Conservation (phyloP, 2,113 vertebrate species). For the Grammomys surdaster region DNA sequence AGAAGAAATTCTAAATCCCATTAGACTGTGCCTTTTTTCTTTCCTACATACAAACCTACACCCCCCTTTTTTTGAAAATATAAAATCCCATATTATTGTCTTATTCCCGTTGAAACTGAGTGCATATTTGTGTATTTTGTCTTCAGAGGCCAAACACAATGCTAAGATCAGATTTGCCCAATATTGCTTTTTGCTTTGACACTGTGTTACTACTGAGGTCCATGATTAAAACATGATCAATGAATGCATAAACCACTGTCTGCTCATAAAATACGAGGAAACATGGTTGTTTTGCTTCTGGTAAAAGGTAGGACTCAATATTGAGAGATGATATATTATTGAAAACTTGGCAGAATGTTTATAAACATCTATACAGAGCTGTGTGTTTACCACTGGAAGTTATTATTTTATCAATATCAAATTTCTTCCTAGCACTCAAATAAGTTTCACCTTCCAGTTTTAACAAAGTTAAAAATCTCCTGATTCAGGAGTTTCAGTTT, state of each 20-base stretch:
- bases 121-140: background rate
- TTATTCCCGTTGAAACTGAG: slow-evolving; percentile 2
- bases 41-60: background rate
- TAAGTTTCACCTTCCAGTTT: slow-evolving; percentile 36
- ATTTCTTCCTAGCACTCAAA: slow-evolving; percentile 59
- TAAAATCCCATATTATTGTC: background rate
- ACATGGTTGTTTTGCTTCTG: slow-evolving; percentile 4
- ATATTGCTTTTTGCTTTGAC: slow-evolving; percentile 57
- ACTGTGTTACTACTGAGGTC: background rate
- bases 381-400: background rate
- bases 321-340: slow-evolving; percentile 10
- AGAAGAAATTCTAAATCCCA: slow-evolving; percentile 12
- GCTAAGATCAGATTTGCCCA: background rate
- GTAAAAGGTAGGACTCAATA: background rate
- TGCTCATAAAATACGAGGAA: slow-evolving; percentile 58
- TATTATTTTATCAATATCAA: slow-evolving; percentile 52
- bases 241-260: slow-evolving; percentile 40
- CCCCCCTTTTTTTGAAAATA: background rate
- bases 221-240: slow-evolving; percentile 52
- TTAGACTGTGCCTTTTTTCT: background rate
- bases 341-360: slow-evolving; percentile 47
- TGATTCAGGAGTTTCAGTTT: slow-evolving; percentile 66
- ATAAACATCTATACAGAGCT: background rate
- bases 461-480: slow-evolving; percentile 54
- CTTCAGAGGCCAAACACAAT: slow-evolving; percentile 13